phyloP scores from a whole-genome alignment of 2,888 invertebrate genomes.

The Halictus quadricinctus region DNA sequence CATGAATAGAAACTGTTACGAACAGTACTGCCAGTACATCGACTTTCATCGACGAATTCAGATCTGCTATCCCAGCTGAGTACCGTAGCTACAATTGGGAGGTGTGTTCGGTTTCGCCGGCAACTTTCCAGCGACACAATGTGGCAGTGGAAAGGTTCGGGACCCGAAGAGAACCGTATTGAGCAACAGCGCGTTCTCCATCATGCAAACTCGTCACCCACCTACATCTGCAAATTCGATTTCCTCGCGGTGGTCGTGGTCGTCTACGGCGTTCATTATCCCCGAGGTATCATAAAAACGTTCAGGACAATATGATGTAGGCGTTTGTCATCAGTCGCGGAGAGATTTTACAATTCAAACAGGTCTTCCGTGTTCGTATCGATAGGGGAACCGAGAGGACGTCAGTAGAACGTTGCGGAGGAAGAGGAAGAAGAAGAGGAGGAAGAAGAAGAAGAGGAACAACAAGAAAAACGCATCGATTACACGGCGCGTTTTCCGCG shows the following conservation, averaged over 20 bases:
- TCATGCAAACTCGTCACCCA: neutral
- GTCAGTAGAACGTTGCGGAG: neutral
- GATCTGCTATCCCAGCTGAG: neutral
- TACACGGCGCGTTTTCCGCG: conserved; percentile 8
- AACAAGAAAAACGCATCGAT: neutral
- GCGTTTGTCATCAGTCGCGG: conserved; percentile 27
- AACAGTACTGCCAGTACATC: too few relatives aligned
- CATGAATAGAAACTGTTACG: too few relatives aligned
- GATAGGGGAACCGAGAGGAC: neutral
- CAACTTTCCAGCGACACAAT: neutral
- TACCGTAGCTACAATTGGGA: neutral
- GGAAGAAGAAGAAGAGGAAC: neutral
- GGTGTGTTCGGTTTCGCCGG: neutral
- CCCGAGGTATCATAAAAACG: neutral
- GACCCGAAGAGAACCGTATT: neutral
- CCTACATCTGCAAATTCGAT: conserved; percentile 2
- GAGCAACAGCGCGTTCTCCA: conserved; percentile 3
- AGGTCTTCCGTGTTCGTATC: conserved; percentile 18
- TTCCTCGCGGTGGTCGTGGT: conserved; percentile 7
- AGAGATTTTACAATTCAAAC: conserved; percentile 17
- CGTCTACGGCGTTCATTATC: conserved; percentile 15
- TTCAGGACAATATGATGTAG: conserved; percentile 14
- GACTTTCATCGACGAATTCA: neutral
- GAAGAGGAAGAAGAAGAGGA: too few relatives aligned
- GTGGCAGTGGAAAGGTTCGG: neutral